Evolutionary conservation across 2,888 invertebrate species (phyloP).

Genomic region (Dasypolia templi): DNA sequence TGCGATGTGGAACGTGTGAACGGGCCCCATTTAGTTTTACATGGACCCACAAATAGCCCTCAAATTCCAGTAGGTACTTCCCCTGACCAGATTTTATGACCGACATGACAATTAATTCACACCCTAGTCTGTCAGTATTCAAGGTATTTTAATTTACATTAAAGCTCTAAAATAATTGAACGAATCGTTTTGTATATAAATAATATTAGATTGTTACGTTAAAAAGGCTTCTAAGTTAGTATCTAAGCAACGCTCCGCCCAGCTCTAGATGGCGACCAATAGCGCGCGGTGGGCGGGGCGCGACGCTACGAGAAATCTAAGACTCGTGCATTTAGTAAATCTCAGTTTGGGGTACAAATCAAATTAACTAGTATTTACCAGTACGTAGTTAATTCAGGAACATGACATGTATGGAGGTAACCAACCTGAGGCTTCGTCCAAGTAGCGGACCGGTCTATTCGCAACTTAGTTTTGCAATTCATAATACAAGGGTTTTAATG

Average conservation of each 20-base stretch:
- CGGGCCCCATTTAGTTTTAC: background rate
- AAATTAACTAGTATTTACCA: slow-evolving; percentile 33
- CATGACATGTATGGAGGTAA: slow-evolving; percentile 8
- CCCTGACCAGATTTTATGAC: background rate
- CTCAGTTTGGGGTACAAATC: slow-evolving; percentile 59
- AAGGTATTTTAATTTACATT: slow-evolving; percentile 26
- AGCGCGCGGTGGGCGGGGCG: slow-evolving; percentile 85
- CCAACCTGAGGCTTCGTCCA: slow-evolving; percentile 31
- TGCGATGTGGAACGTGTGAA: background rate
- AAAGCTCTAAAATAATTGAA: slow-evolving; percentile 29
- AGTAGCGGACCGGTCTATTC: slow-evolving; percentile 70
- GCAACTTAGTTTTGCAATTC: slow-evolving; percentile 72
- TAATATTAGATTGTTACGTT: slow-evolving; percentile 71
- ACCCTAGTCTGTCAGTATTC: background rate
- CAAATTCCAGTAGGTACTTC: background rate
- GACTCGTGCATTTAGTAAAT: slow-evolving; percentile 67
- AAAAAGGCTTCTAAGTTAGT: slow-evolving; percentile 84
- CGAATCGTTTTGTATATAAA: slow-evolving; percentile 52
- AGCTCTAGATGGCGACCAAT: slow-evolving; percentile 84
- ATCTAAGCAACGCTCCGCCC: slow-evolving; percentile 89
- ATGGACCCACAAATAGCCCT: background rate
- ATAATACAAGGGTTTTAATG: slow-evolving; percentile 82
- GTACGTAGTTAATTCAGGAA: slow-evolving; percentile 19
- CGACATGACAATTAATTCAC: background rate
- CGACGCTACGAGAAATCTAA: slow-evolving; percentile 82